A percentile compares a stretch with the other conserved stretches of the same genome.
Evolutionary conservation across 2,113 vertebrate species (phyloP).

Genomic region (Cacatua alba): DNA sequence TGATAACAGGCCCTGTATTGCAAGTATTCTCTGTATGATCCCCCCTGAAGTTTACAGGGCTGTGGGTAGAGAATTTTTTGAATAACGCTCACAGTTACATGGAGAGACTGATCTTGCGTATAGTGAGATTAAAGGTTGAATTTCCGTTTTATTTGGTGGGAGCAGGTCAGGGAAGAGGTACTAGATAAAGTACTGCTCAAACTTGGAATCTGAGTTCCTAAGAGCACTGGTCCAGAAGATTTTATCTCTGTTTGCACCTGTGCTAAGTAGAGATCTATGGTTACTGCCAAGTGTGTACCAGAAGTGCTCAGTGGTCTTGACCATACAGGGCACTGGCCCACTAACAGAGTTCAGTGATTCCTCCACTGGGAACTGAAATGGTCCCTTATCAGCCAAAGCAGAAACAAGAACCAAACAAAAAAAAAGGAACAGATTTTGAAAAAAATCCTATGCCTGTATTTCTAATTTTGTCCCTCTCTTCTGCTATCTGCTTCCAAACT

Average conservation of each 20-base stretch:
- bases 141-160: background rate
- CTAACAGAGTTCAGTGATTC: background rate
- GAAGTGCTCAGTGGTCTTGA: background rate
- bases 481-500: background rate
- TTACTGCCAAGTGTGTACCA: background rate
- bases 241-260: background rate
- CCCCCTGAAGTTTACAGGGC: background rate
- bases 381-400: background rate
- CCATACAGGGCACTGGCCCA: background rate
- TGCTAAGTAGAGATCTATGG: background rate
- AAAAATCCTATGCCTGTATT: background rate
- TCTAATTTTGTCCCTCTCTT: background rate
- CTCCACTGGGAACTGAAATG: background rate
- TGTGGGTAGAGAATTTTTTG: background rate
- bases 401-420: background rate
- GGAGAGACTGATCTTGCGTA: background rate
- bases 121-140: background rate
- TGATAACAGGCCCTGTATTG: background rate
- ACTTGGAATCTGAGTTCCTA: background rate
- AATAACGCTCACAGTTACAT: background rate
- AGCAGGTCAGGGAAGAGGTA: background rate
- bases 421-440: background rate
- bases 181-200: background rate
- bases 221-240: background rate
- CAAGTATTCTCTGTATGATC: background rate